Conservation (phyloP, 2,113 vertebrate genomes). For the Ictalurus furcatus region DNA sequence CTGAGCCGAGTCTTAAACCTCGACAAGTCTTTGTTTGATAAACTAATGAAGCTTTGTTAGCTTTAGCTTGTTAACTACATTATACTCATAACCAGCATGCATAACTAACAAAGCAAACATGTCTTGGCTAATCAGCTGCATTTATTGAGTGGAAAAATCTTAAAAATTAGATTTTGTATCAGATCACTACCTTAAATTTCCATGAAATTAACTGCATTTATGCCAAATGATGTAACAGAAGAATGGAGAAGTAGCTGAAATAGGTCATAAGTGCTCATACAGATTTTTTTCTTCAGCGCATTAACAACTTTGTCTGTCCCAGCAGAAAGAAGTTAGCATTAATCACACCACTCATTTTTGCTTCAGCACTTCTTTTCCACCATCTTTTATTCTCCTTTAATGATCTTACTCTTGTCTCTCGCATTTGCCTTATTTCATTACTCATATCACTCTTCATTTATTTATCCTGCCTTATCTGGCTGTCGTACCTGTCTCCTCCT, state of each 20-base stretch:
- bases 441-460: constrained; percentile 18
- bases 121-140: neutral
- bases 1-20: neutral
- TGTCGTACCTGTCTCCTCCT: constrained; percentile 14
- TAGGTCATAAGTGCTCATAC: neutral
- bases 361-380: neutral
- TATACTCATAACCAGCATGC: neutral
- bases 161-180: too few relatives aligned
- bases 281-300: constrained; percentile 2
- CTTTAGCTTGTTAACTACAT: neutral
- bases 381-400: constrained; percentile 4
- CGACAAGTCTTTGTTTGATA: neutral
- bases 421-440: constrained; percentile 2
- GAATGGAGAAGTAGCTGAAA: neutral
- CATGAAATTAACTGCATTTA: neutral
- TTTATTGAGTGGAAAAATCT: neutral
- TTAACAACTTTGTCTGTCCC: constrained; percentile 52
- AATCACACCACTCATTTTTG: constrained; percentile 33
- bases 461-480: constrained; percentile 27
- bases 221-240: neutral
- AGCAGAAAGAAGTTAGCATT: constrained; percentile 17
- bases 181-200: neutral
- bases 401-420: constrained; percentile 10
- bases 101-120: neutral
- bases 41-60: neutral